These are phyloP conservation scores for Herpailurus yagouaroundi DNA, from an alignment of 2,113 vertebrate genomes.

Conservation along the genomic window DNA sequence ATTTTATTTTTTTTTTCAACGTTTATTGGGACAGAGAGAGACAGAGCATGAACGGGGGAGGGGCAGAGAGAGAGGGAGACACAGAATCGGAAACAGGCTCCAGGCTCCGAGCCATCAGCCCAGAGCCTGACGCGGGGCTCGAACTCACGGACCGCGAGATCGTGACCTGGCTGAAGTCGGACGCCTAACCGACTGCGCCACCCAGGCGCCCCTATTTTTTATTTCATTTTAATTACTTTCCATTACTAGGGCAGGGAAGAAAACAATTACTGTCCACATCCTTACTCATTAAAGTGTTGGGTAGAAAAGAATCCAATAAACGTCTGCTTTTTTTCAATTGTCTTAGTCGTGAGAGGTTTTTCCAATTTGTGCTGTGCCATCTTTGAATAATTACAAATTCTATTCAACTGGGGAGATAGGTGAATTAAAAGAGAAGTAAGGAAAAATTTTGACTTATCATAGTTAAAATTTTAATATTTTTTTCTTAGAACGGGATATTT, in stretches of 20 bases:
- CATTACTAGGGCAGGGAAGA: background rate
- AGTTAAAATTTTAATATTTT: background rate
- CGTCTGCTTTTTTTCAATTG: background rate
- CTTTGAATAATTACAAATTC: conserved; percentile 8
- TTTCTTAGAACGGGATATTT: background rate
- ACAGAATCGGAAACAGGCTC: too few species aligned
- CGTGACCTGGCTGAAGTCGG: too few species aligned
- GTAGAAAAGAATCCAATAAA: background rate
- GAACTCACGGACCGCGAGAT: too few species aligned
- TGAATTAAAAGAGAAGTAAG: background rate
- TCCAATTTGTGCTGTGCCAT: background rate
- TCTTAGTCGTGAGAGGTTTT: background rate
- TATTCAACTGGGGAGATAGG: background rate
- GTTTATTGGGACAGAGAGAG: too few species aligned
- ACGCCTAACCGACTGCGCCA: too few species aligned
- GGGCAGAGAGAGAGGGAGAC: too few species aligned
- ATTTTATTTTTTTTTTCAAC: background rate
- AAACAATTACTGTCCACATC: background rate
- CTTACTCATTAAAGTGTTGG: background rate
- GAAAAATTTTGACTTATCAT: background rate
- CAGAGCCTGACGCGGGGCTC: too few species aligned
- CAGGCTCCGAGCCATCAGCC: too few species aligned
- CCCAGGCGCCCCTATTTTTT: too few species aligned
- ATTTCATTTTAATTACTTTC: conserved; percentile 6
- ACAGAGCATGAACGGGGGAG: too few species aligned